Percentiles rank a stretch among this genome's conserved stretches.
Conservation (phyloP, 2,113 vertebrate genomes). For the Riparia riparia region DNA sequence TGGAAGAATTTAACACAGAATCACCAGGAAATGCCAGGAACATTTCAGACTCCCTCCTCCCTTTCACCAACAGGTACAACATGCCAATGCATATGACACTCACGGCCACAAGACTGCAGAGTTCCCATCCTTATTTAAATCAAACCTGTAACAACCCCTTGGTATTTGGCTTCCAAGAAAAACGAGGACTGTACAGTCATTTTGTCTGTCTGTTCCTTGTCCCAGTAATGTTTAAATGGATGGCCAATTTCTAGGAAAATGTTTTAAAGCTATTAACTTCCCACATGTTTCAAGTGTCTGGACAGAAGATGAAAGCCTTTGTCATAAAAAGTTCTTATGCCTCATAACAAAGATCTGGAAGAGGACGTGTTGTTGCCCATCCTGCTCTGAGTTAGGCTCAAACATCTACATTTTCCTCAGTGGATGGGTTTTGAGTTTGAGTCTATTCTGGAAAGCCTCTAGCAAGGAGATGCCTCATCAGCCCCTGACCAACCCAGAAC, state of each 20-base stretch:
- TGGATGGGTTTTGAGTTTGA: background rate
- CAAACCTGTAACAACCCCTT: background rate
- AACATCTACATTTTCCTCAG: background rate
- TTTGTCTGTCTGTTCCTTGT: background rate
- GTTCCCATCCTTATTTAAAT: background rate
- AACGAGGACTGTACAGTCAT: background rate
- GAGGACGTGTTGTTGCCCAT: background rate
- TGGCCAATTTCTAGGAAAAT: background rate
- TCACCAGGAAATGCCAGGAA: background rate
- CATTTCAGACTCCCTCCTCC: background rate
- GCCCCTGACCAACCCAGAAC: background rate
- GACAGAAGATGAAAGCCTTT: slow-evolving; percentile 6
- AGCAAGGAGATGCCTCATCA: background rate
- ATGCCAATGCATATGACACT: background rate
- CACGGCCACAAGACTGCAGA: background rate
- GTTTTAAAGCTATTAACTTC: background rate
- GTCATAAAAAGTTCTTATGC: background rate
- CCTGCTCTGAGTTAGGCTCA: background rate
- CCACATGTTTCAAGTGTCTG: background rate
- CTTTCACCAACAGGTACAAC: background rate
- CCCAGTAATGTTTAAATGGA: background rate
- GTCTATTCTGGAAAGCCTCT: background rate
- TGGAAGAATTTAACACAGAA: background rate
- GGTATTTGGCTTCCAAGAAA: background rate
- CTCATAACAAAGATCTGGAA: background rate